These are phyloP conservation scores for Climacteris rufus DNA, from an alignment of 2,113 vertebrate species.

Conservation along the genomic window DNA sequence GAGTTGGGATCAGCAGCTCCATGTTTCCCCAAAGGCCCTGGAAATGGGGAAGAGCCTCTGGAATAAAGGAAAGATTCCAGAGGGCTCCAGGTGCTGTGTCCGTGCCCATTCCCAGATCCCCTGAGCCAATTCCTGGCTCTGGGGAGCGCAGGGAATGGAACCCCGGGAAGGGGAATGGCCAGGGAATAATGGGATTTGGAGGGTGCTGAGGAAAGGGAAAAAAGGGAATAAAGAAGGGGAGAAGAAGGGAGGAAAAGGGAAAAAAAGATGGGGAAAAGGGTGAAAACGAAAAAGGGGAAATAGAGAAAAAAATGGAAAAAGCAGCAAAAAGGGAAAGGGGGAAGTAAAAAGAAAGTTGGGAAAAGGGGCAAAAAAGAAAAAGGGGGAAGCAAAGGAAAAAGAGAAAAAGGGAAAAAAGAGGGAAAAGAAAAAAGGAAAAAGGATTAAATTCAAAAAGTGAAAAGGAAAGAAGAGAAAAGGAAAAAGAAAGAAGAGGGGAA, in stretches of 20 bases:
- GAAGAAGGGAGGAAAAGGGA: rapidly evolving
- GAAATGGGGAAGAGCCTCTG: not conserved
- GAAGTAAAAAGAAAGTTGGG: not conserved
- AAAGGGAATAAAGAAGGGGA: not conserved
- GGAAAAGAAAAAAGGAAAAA: too few species aligned
- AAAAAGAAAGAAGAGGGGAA: not conserved
- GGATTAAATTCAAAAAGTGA: too few species aligned
- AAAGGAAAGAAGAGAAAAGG: not conserved
- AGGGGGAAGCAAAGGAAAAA: not conserved
- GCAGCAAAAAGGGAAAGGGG: too few species aligned
- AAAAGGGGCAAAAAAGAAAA: rapidly evolving
- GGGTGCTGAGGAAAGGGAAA: too few species aligned
- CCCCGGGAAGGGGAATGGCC: not conserved
- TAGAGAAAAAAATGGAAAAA: too few species aligned
- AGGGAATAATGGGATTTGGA: not conserved
- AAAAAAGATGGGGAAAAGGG: too few species aligned
- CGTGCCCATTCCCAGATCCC: not conserved
- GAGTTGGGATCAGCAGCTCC: not conserved
- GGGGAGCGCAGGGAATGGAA: not conserved
- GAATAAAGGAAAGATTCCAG: not conserved
- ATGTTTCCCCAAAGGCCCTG: not conserved
- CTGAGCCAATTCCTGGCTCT: not conserved
- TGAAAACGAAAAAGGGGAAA: not conserved
- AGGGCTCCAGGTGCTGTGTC: not conserved
- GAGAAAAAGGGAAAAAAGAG: rapidly evolving